Base-by-base conservation (phyloP, 2,888 invertebrate genomes). In the Maniola hyperantus region DNA sequence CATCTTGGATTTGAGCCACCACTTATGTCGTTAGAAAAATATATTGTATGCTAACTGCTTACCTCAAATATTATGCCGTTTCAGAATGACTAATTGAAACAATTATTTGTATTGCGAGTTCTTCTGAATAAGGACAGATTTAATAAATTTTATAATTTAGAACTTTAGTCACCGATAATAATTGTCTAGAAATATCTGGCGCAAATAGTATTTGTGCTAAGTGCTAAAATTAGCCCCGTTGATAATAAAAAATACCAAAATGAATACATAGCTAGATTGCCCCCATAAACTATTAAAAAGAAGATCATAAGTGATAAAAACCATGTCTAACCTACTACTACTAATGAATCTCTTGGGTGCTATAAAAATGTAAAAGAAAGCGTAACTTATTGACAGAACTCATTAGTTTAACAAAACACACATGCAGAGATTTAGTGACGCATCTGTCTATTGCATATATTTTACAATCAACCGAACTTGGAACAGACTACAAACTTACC, bases 371-470 rank as follows among this genome's bases (percentile, higher is more conserved):
- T 74, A 74, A 70, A 79, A 76, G 78, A 85, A 84, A 88, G 81
- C 88, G 86, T 88, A 82, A 83, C 85, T 89, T 86, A 89, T 85
- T 87, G 89, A 88, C 90, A 84, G 82, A 84, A 79, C 83, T 88
- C 85, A 90, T 91, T 89, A 89, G 80, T 78, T 79, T 88, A 90
- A 91, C 90, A 89, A 88, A 90, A 91, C 82, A 84, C 91, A 91
- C 86, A 89, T 89, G 90, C 83, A 81, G 82, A 76, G 75, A 81
- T 79, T 76, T 73, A 79, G 72, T 76, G 80, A 76, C 82, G 82
- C 90, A 91, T 89, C 87, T 91, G 90, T 81, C 82, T 76, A 76
- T 83, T 74, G 79, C 80, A 79, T 81, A 78, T 76, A 84, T 83
- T 86, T 83, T 77, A 86, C 83, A 83, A 86, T 83, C 79, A 81